phyloP scores from a whole-genome alignment of 1,140 invertebrate species.

The Wiebesia pumilae region DNA sequence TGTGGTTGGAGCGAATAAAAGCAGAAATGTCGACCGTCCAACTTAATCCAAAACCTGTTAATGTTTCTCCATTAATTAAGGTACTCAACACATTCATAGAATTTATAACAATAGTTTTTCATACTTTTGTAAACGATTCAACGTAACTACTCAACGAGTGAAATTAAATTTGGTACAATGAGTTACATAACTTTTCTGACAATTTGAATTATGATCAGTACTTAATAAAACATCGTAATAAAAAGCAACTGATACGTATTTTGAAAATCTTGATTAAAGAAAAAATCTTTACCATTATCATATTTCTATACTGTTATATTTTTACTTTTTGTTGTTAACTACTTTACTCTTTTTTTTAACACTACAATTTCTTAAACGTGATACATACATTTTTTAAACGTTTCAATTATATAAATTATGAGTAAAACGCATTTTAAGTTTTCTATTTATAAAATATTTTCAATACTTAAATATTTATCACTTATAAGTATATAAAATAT shows the following conservation, averaged over 20 bases:
- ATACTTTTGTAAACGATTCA: conserved; percentile 10
- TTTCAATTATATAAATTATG: too few relatives aligned
- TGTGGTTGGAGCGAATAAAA: not conserved
- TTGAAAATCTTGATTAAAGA: not conserved
- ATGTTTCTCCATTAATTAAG: conserved; percentile 84
- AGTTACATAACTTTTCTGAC: conserved; percentile 42
- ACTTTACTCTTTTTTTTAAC: too few relatives aligned
- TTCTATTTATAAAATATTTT: too few relatives aligned
- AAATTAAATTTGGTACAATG: conserved; percentile 3
- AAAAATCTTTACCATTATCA: too few relatives aligned
- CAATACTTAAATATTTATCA: too few relatives aligned
- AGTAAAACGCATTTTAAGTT: too few relatives aligned
- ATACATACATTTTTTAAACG: too few relatives aligned
- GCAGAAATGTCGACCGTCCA: conserved; percentile 67
- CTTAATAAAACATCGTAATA: conserved; percentile 6
- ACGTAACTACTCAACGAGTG: not conserved
- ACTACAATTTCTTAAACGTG: too few relatives aligned
- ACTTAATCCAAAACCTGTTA: conserved; percentile 75
- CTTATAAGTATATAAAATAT: too few relatives aligned
- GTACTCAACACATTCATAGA: conserved; percentile 66
- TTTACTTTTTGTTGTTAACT: too few relatives aligned
- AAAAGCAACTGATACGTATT: not conserved
- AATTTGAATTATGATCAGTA: conserved; percentile 10
- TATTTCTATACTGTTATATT: too few relatives aligned
- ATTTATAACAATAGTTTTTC: not conserved